Percentiles rank a stretch among this genome's conserved stretches.
Conservation (phyloP, 2,797 vertebrate genomes). For the Novumbra hubbsi region DNA sequence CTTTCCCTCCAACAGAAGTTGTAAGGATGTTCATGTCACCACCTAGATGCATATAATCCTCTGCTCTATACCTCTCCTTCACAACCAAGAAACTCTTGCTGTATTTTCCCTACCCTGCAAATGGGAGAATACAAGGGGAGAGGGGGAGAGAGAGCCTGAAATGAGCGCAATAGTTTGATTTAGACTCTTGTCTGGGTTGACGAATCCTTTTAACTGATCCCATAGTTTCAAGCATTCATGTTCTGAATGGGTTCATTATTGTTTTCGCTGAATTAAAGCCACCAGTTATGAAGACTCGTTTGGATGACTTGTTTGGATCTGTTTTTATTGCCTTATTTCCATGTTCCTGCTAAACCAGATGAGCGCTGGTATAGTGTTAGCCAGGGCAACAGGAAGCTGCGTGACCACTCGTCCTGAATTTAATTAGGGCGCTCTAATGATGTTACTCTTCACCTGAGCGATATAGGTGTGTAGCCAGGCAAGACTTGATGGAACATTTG, state of each 20-base stretch:
- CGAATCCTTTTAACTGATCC: background rate
- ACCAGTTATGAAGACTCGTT: conserved; percentile 4
- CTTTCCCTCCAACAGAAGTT: conserved; percentile 4
- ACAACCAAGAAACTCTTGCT: background rate
- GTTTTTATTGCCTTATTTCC: conserved; percentile 61
- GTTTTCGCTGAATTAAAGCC: conserved; percentile 1
- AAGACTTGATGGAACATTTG: no score
- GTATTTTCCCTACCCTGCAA: background rate
- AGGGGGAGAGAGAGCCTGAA: background rate
- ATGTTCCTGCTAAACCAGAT: conserved; percentile 34
- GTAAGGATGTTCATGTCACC: background rate
- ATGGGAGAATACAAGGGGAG: background rate
- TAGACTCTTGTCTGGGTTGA: background rate
- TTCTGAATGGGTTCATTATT: conserved; percentile 9
- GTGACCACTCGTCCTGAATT: no score
- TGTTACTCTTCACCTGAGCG: no score
- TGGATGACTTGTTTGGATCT: conserved; percentile 46
- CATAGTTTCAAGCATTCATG: conserved; percentile 24
- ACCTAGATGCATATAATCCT: background rate
- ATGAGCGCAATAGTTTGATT: background rate
- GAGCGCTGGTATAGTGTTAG: conserved; percentile 10
- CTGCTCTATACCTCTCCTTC: background rate
- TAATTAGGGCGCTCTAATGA: no score
- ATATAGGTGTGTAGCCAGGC: no score
- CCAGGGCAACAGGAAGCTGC: background rate